Percentiles rank a stretch among this genome's conserved stretches.
phyloP scores from a whole-genome alignment of 2,113 vertebrate species.

The Atrichornis clamosus region DNA sequence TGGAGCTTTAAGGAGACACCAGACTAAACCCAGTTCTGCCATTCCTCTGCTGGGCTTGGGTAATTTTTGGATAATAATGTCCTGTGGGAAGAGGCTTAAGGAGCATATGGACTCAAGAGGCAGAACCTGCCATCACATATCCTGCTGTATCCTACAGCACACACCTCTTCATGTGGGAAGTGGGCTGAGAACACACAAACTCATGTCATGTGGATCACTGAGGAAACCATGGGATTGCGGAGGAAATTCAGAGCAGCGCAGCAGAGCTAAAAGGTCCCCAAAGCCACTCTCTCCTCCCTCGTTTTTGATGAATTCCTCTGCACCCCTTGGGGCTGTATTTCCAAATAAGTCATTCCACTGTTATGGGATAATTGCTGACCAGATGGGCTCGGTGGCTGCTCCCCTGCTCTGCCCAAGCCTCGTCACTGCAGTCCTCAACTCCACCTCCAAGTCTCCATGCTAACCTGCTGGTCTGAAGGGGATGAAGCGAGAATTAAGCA shows the following conservation, averaged over 20 bases:
- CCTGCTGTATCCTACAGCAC: not conserved
- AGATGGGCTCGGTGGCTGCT: not conserved
- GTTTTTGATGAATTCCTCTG: not conserved
- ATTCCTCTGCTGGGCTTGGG: not conserved
- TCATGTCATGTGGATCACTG: not conserved
- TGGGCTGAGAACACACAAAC: not conserved
- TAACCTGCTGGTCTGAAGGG: not conserved
- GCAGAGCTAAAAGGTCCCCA: not conserved
- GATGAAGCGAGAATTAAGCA: not conserved
- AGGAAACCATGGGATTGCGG: not conserved
- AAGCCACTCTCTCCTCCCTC: not conserved
- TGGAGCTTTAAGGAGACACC: not conserved
- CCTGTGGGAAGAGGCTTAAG: not conserved
- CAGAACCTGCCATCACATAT: not conserved
- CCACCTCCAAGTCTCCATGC: not conserved
- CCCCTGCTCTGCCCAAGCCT: not conserved
- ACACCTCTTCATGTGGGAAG: not conserved
- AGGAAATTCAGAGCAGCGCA: not conserved
- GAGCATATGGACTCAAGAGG: not conserved
- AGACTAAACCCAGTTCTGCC: not conserved
- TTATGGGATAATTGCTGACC: not conserved
- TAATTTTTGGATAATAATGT: not conserved
- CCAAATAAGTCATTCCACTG: not conserved
- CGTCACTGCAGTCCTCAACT: not conserved
- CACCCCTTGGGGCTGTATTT: not conserved